Base-by-base conservation (phyloP, 1,140 invertebrate species). In the Zaprionus taronus region DNA sequence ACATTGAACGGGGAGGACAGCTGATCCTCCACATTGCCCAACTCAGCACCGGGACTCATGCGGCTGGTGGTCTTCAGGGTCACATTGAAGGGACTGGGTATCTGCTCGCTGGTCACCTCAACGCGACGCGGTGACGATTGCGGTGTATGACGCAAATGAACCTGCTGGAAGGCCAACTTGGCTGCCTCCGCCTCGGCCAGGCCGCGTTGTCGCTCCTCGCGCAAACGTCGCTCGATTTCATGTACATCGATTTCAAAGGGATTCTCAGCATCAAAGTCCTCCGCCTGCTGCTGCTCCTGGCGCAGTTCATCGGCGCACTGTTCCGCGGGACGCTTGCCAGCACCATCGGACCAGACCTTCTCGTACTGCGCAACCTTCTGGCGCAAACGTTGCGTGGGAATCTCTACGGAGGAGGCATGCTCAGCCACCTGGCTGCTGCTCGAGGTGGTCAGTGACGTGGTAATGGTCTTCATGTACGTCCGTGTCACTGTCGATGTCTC, bases 311-410 rank as follows among this genome's bases (percentile, higher is more conserved):
- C 83, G 20, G 83, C 80, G 20, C 66, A 69, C 60, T 73, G 72
- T 9, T 87, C 87, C 17, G 87, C 78, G 4, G 87, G 64, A 15
- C 87, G 71, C 55, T 91, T 91, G 22, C 61, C 53, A 5, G 69
- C 55, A 26, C 69, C 71, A 4, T 95, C 94, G 24, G 94, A 94
- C 95, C 96, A 97, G 22, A 96, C 94, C 92, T 96, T 95, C 81
- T 97, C 96, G 92, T 96, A 97, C 91, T 96, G 96, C 61, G 93
- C 95, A 65, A 97, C 96, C 81, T 95, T 94, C 77, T 97, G 95
- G 49, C 94, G 93, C 14, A 97, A 94, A 49, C 95, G 90, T 92
- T 93, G 93, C 93, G 93, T 94, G 93, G 93, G 94, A 93, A 82
- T 68, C 72, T 63, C 70, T 26, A 34, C 31, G 9, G 31, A 34